These are phyloP conservation scores for Anoplius nigerrimus DNA, from an alignment of 2,888 invertebrate genomes.

Conservation along the genomic window DNA sequence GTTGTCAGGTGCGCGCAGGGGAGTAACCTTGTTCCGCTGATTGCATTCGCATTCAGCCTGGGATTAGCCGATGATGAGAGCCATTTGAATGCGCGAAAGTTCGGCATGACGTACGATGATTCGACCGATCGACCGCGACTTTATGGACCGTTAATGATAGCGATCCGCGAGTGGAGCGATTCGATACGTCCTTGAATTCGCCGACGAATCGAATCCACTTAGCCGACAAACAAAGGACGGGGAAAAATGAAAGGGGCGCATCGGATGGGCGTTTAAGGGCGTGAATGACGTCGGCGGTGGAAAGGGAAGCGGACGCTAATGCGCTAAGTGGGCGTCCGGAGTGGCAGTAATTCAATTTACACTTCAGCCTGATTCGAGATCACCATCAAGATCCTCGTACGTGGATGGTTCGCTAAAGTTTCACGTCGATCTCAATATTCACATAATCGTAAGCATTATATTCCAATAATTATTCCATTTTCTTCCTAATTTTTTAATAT, in stretches of 20 bases:
- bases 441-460: too few relatives aligned
- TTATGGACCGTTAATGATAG: constrained; percentile 43
- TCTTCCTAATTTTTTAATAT: too few relatives aligned
- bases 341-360: too few relatives aligned
- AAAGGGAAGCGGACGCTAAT: constrained; percentile 7
- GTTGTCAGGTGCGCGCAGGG: too few relatives aligned
- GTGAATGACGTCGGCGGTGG: not conserved
- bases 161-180: constrained; percentile 33
- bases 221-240: constrained; percentile 27
- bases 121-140: constrained; percentile 23
- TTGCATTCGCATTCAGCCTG: too few relatives aligned
- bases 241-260: constrained; percentile 1
- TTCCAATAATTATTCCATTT: too few relatives aligned
- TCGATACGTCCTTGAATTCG: constrained; percentile 39
- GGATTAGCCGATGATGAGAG: not conserved
- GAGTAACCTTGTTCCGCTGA: too few relatives aligned
- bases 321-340: too few relatives aligned
- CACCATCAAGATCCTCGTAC: too few relatives aligned
- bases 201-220: constrained; percentile 24
- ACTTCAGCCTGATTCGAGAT: too few relatives aligned
- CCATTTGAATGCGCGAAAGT: constrained; percentile 2
- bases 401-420: too few relatives aligned
- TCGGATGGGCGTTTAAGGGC: not conserved
- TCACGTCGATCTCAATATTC: too few relatives aligned
- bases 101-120: constrained; percentile 19